Conservation (phyloP, 2,888 invertebrate species). For the Clusia tigrina region DNA sequence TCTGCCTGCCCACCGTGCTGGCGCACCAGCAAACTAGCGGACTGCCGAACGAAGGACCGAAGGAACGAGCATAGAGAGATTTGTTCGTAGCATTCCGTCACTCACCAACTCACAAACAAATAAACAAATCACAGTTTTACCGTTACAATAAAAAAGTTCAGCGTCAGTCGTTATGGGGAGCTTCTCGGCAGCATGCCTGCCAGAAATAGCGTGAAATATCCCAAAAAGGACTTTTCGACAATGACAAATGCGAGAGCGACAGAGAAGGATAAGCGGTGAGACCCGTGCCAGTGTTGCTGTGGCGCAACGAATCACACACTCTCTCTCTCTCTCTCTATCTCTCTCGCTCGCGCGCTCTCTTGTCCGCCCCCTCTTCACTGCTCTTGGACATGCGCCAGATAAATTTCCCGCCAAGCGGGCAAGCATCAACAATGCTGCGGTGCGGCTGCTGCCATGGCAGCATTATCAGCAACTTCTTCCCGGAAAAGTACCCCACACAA, state of each 20-base stretch:
- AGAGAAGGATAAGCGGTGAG: conserved; percentile 7
- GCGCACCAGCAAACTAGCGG: too few relatives aligned
- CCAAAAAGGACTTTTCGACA: conserved; percentile 4
- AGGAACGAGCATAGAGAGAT: too few relatives aligned
- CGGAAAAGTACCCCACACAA: conserved; percentile 56
- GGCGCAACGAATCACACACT: conserved; percentile 41
- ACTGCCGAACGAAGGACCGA: background rate
- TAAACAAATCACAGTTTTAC: conserved; percentile 27
- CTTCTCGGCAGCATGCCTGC: background rate
- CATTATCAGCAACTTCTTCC: conserved; percentile 57
- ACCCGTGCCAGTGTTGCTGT: background rate
- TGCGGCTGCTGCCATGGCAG: conserved; percentile 52
- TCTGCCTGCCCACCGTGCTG: conserved; percentile 2
- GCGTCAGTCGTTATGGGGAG: background rate
- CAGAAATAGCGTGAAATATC: background rate
- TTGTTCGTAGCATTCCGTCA: background rate
- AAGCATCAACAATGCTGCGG: conserved; percentile 30
- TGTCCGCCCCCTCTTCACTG: too few relatives aligned
- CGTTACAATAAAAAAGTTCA: conserved; percentile 23
- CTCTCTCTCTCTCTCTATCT: conserved; percentile 10
- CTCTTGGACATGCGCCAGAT: conserved; percentile 25
- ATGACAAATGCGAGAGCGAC: conserved; percentile 7
- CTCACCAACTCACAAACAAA: background rate
- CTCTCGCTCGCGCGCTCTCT: background rate
- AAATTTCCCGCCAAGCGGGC: conserved; percentile 36